These are phyloP conservation scores for Drosophila neutralis DNA, from an alignment of 2,888 invertebrate genomes.

Conservation along the genomic window DNA sequence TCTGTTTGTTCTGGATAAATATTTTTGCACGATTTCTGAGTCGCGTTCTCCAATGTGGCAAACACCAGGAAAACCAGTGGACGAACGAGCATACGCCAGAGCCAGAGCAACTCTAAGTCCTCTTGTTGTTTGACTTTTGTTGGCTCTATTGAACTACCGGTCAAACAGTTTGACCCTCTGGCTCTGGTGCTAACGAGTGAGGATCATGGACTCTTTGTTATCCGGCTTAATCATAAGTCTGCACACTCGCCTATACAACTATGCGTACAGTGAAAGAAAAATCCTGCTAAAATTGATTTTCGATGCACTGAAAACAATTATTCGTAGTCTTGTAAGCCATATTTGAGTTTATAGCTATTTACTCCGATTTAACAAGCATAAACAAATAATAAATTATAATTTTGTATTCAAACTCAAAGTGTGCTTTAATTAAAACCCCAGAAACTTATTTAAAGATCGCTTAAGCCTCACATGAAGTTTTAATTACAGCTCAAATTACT, in stretches of 20 bases:
- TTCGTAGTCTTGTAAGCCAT: background rate
- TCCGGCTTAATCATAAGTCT: slow-evolving; percentile 1
- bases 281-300: background rate
- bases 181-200: slow-evolving; percentile 38
- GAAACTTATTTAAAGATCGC: background rate
- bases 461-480: too few relatives aligned
- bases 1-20: slow-evolving; percentile 31
- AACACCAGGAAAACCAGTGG: background rate
- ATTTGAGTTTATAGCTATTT: background rate
- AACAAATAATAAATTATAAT: background rate
- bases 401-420: background rate
- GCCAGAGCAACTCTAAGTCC: slow-evolving; percentile 1
- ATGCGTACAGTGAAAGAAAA: background rate
- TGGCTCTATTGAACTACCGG: slow-evolving; percentile 43
- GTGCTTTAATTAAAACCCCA: background rate
- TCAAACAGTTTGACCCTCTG: slow-evolving; percentile 38
- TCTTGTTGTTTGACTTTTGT: slow-evolving; percentile 42
- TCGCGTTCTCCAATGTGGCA: background rate
- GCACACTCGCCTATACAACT: slow-evolving; percentile 2
- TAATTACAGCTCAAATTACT: background rate
- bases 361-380: background rate
- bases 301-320: background rate
- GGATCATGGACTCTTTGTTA: slow-evolving; percentile 48
- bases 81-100: background rate
- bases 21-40: slow-evolving; percentile 7